These are phyloP conservation scores for Chiridota heheva DNA, from an alignment of 35 echinoderm and acorn worm species.

Conservation along the genomic window DNA sequence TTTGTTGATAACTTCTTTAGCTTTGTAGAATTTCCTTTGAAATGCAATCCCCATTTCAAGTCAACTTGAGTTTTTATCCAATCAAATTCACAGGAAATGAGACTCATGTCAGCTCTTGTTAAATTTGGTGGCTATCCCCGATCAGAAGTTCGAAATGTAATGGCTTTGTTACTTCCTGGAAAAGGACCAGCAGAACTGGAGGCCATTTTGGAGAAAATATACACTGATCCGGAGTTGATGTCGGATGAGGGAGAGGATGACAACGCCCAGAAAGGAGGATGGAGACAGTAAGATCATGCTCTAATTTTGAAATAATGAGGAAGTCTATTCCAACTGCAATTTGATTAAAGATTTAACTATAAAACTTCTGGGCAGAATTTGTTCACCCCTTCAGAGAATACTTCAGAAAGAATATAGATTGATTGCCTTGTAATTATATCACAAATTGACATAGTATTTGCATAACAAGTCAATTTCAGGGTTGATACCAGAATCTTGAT, in stretches of 20 bases:
- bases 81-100: conserved; percentile 52
- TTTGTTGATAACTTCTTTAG: neutral
- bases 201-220: conserved; percentile 49
- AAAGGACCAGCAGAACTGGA: conserved; percentile 58
- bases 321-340: neutral
- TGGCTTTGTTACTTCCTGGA: conserved; percentile 67
- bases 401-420: neutral
- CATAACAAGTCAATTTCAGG: too few species aligned
- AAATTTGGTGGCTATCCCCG: conserved; percentile 66
- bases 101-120: conserved; percentile 65
- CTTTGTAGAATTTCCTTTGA: neutral
- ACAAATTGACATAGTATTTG: too few species aligned
- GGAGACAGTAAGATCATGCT: neutral
- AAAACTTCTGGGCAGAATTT: neutral
- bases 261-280: neutral
- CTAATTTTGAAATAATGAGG: neutral
- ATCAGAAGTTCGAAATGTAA: conserved; percentile 63
- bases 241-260: conserved; percentile 2
- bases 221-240: conserved; percentile 10
- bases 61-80: neutral
- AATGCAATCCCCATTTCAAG: neutral
- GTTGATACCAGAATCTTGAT: too few species aligned
- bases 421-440: too few species aligned
- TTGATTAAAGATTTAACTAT: neutral
- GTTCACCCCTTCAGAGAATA: neutral